Conservation (phyloP, 2,888 invertebrate species). For the Stramonita haemastoma region DNA sequence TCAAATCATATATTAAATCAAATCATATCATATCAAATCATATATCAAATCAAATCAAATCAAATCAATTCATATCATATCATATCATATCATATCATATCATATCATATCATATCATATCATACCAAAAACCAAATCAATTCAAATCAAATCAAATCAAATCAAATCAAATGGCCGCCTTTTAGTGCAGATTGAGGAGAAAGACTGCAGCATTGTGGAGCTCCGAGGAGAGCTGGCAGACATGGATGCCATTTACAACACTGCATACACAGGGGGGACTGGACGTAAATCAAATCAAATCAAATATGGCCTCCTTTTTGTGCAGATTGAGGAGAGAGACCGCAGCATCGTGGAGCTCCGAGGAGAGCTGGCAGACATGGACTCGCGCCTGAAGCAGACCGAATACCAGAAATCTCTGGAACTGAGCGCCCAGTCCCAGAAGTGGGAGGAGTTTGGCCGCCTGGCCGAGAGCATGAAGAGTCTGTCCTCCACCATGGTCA, state of each 20-base stretch:
- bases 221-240: conserved; percentile 58
- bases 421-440: conserved; percentile 70
- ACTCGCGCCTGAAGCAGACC: conserved; percentile 54
- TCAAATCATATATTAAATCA: no score
- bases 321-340: conserved; percentile 64
- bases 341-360: conserved; percentile 61
- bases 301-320: background rate
- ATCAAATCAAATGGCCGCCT: background rate
- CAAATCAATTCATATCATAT: no score
- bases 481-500: conserved; percentile 70
- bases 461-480: conserved; percentile 76
- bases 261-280: no score
- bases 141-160: no score
- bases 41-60: no score
- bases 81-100: no score
- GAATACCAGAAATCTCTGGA: conserved; percentile 68
- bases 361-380: conserved; percentile 55
- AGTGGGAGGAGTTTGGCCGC: conserved; percentile 77
- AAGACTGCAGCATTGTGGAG: conserved; percentile 61
- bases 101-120: no score
- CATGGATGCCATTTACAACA: no score
- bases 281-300: no score
- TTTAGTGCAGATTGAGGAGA: conserved; percentile 56
- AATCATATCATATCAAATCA: no score
- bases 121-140: no score